Evolutionary conservation across 2,888 invertebrate species (phyloP).

Genomic region (Plebejus melissa): DNA sequence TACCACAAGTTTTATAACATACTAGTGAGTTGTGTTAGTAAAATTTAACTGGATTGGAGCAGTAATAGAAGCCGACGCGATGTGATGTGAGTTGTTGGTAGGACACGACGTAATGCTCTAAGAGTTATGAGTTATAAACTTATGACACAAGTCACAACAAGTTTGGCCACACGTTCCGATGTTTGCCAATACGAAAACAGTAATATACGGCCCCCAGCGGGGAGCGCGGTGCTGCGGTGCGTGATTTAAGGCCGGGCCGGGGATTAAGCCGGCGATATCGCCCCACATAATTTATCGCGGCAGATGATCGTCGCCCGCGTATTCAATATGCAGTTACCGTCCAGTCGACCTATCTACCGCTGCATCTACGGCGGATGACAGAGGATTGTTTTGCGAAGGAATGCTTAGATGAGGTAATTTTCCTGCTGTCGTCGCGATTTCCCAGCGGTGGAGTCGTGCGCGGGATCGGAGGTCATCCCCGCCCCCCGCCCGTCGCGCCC

Average conservation of each 20-base stretch:
- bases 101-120: neutral
- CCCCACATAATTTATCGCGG: neutral
- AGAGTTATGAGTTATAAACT: neutral
- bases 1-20: too few species aligned
- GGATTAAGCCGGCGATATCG: neutral
- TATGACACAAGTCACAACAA: neutral
- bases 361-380: neutral
- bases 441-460: slow-evolving; percentile 48
- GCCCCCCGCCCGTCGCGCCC: slow-evolving; percentile 31
- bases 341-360: neutral
- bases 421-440: neutral
- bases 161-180: neutral
- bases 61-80: too few species aligned
- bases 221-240: neutral
- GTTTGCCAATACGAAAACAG: neutral
- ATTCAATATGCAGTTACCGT: neutral
- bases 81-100: too few species aligned
- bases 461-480: slow-evolving; percentile 48
- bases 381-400: neutral
- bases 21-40: too few species aligned
- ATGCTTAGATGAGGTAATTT: neutral
- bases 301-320: neutral
- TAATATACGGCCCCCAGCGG: neutral
- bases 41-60: too few species aligned
- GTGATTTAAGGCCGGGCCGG: neutral